Evolutionary conservation across 2,888 invertebrate genomes (phyloP).

Genomic region (Lepidocyrtinus sp.): DNA sequence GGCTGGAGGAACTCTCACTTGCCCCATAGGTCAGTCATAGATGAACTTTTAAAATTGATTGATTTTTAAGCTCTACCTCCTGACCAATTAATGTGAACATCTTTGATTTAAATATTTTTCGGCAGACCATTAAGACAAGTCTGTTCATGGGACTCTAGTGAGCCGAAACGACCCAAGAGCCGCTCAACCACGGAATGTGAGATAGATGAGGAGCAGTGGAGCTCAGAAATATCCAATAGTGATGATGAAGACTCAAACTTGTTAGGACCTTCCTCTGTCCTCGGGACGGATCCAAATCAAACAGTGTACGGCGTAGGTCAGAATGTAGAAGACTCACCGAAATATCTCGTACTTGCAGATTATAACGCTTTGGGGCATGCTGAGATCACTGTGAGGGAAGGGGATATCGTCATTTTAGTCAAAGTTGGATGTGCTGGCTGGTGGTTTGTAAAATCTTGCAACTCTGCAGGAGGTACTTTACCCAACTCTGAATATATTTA

Average conservation of each 20-base stretch:
- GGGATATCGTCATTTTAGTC: slow-evolving; percentile 89
- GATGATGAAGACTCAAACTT: slow-evolving; percentile 82
- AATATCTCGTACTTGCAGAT: slow-evolving; percentile 91
- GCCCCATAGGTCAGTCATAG: too few relatives aligned
- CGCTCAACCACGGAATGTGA: slow-evolving; percentile 71
- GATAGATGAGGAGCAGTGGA: slow-evolving; percentile 85
- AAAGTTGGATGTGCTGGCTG: slow-evolving; percentile 96
- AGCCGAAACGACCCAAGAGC: slow-evolving; percentile 70
- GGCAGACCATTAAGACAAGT: slow-evolving; percentile 85
- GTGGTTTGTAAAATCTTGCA: slow-evolving; percentile 93
- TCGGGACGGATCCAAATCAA: slow-evolving; percentile 23
- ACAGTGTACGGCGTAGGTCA: slow-evolving; percentile 66
- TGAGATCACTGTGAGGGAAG: slow-evolving; percentile 92
- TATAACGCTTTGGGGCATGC: slow-evolving; percentile 92
- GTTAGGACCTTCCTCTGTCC: slow-evolving; percentile 31
- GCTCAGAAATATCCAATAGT: slow-evolving; percentile 91
- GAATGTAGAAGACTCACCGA: slow-evolving; percentile 73
- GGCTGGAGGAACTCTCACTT: slow-evolving; percentile 65
- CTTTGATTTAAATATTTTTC: too few relatives aligned
- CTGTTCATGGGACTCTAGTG: slow-evolving; percentile 80
- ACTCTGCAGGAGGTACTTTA: slow-evolving; percentile 75
- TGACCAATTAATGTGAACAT: too few relatives aligned
- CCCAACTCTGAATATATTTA: too few relatives aligned
- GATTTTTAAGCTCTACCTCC: too few relatives aligned
- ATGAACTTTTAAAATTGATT: too few relatives aligned